Evolutionary conservation across 2,888 invertebrate genomes (phyloP), one percentile per base, ranked within the genome.

Genomic region (Pollenia labialis): DNA sequence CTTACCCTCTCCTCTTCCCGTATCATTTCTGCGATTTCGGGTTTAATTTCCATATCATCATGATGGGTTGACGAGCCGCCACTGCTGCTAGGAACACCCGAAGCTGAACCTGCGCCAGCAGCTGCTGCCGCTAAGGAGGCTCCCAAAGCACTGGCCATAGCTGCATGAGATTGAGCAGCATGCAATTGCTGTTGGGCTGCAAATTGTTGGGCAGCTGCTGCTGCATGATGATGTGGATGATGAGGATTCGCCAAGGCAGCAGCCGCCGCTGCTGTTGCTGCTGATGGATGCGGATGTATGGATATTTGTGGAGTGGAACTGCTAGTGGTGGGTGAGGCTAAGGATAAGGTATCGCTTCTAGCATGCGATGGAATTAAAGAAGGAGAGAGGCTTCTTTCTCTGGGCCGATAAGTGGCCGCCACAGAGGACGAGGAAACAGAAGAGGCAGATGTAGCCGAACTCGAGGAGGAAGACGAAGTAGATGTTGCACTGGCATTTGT

Each of bases 1-100:
- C 97, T 97, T 93, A 98, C 98, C 97, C 98, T 95, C 95, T 98
- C 98, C 94, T 98, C 98, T 95, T 98, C 98, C 93, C 97, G 97
- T 93, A 98, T 98, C 97, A 98, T 97, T 94, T 98, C 98, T 81
- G 97, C 97, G 94, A 98, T 98, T 94, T 97, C 98, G 72, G 98
- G 98, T 91, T 97, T 97, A 94, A 98, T 97, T 94, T 98, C 98
- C 94, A 97, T 95, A 93, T 98, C 98, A 91, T 98, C 97, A 84
- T 94, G 94, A 93, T 94, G 95, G 90, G 94, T 91, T 16, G 86
- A 87, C 14, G 83, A 88, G 40, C 89, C 89, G 4, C 86, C 89
- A 14, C 88, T 88, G n/a, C 89, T 88, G 7, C 90, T 90, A 89
- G 88, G 85, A 0, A 85, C 68, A 56, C 80, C 88, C 90, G 92